Percentiles rank a stretch among this genome's conserved stretches.
phyloP scores from a whole-genome alignment of 2,888 invertebrate species.

The Platerodrilus igneus region DNA sequence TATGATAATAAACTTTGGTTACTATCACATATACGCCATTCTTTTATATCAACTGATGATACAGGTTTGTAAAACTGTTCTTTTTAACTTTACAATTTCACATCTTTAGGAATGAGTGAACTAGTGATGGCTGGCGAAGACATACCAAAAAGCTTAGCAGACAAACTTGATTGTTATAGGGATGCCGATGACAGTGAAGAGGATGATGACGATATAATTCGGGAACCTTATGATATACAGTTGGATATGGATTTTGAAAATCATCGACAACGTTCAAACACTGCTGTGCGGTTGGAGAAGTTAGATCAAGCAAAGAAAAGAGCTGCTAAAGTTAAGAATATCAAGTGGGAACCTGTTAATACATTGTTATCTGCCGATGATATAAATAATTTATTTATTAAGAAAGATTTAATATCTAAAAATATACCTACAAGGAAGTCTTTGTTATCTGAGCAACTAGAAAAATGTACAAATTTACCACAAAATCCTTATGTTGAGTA shows the following conservation, averaged over 20 bases:
- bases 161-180: conserved; percentile 61
- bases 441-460: conserved; percentile 68
- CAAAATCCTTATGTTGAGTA: conserved; percentile 86
- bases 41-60: conserved; percentile 93
- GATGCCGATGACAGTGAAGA: conserved; percentile 74
- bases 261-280: conserved; percentile 75
- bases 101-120: conserved; percentile 73
- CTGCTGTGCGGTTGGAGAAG: conserved; percentile 83
- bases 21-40: conserved; percentile 86
- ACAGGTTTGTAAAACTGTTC: conserved; percentile 50
- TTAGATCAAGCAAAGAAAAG: conserved; percentile 80
- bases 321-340: conserved; percentile 69
- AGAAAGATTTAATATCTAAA: conserved; percentile 46
- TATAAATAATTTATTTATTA: conserved; percentile 56
- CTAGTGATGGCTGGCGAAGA: conserved; percentile 85
- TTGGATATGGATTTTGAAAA: conserved; percentile 60
- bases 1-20: conserved; percentile 93
- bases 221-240: conserved; percentile 76
- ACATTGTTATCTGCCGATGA: conserved; percentile 54
- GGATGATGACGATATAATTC: conserved; percentile 66
- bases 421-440: conserved; percentile 50
- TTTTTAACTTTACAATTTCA: conserved; percentile 2
- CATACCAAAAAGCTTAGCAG: conserved; percentile 60
- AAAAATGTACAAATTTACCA: conserved; percentile 70
- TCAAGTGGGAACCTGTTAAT: conserved; percentile 65